Conservation (phyloP, 1,140 invertebrate genomes). For the Rhagoletis pomonella region DNA sequence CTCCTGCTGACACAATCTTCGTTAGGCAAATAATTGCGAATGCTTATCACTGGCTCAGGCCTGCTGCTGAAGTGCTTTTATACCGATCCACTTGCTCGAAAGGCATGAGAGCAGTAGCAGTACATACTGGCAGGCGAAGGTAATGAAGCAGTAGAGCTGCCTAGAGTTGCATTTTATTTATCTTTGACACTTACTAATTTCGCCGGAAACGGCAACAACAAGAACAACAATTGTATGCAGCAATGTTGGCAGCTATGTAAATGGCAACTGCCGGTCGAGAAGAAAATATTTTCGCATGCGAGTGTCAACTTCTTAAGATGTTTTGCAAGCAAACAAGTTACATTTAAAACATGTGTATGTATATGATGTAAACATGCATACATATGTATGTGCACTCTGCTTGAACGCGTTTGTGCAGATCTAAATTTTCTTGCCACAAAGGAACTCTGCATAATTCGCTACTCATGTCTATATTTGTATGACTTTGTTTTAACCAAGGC, state of each 20-base stretch:
- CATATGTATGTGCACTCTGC: not conserved
- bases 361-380: not conserved
- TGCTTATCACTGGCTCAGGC: constrained; percentile 18
- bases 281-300: not conserved
- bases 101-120: not conserved
- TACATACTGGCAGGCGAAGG: not conserved
- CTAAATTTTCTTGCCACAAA: too few species aligned
- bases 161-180: constrained; percentile 32
- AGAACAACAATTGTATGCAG: not conserved
- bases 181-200: constrained; percentile 46
- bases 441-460: too few species aligned
- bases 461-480: too few species aligned
- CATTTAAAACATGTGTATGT: not conserved
- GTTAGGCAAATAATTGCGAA: constrained; percentile 36
- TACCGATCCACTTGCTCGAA: not conserved
- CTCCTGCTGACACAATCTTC: not conserved
- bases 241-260: not conserved
- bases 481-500: too few species aligned
- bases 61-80: not conserved
- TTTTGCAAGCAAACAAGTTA: not conserved
- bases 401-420: not conserved
- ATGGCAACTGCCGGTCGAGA: constrained; percentile 1
- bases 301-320: constrained; percentile 35
- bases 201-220: constrained; percentile 22
- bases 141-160: constrained; percentile 22